A percentile compares a stretch with the other conserved stretches of the same genome.
Evolutionary conservation across 2,797 vertebrate species (phyloP).

Genomic region (Poeciliopsis turneri): DNA sequence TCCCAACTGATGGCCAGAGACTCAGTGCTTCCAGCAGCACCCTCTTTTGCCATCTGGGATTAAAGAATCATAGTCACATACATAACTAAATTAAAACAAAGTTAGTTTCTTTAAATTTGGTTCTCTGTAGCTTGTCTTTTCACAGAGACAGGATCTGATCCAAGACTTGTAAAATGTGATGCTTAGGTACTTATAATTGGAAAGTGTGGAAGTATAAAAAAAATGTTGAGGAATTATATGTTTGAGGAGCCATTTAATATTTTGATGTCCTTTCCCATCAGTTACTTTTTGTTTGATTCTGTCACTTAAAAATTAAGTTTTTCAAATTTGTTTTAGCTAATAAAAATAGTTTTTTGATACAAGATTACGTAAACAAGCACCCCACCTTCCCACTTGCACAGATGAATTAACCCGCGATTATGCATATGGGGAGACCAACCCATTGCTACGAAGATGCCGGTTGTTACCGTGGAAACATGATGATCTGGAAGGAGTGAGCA

Average conservation of each 20-base stretch:
- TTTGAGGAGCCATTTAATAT: background rate
- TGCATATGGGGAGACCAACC: conserved; percentile 84
- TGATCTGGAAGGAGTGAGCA: conserved; percentile 78
- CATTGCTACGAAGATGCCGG: conserved; percentile 85
- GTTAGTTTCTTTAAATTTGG: too few species aligned
- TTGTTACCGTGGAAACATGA: conserved; percentile 87
- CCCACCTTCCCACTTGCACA: conserved; percentile 52
- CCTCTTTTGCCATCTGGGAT: too few species aligned
- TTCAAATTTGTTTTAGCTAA: background rate
- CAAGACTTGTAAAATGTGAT: background rate
- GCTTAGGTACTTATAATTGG: background rate
- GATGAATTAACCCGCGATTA: conserved; percentile 95
- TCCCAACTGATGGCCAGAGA: too few species aligned
- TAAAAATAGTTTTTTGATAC: background rate
- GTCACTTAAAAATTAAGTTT: background rate
- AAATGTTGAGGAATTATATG: background rate
- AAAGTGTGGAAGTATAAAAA: background rate
- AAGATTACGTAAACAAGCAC: background rate
- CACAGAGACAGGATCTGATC: background rate
- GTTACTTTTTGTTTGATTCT: background rate
- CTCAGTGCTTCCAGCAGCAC: too few species aligned
- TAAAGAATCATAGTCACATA: too few species aligned
- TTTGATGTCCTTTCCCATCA: background rate
- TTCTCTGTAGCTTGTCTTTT: background rate
- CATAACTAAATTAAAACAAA: too few species aligned